These are phyloP conservation scores for Brachyistius frenatus DNA, from an alignment of 2,113 vertebrate genomes.

Conservation along the genomic window DNA sequence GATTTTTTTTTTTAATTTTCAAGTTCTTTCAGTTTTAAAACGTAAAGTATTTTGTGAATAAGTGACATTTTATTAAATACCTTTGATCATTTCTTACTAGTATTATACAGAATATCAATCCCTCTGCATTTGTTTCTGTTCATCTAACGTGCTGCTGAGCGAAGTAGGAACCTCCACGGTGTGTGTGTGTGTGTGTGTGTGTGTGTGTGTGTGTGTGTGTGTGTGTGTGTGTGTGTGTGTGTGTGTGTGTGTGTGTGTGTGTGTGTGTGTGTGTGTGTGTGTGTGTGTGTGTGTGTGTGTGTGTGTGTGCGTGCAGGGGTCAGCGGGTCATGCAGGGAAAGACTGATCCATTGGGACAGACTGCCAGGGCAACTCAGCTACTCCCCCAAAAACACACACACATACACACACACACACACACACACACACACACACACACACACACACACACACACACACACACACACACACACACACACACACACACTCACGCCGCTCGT, in stretches of 20 bases:
- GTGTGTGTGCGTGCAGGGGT: constrained; percentile 50
- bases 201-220: constrained; percentile 10
- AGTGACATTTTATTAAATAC: no score
- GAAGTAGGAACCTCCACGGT: constrained; percentile 16
- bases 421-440: constrained; percentile 30
- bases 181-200: constrained; percentile 15
- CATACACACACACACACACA: constrained; percentile 9
- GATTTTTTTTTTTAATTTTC: no score
- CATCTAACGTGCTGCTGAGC: background rate
- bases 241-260: constrained; percentile 33
- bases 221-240: background rate
- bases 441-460: constrained; percentile 16
- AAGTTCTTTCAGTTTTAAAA: no score
- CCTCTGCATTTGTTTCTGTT: background rate
- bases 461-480: constrained; percentile 37
- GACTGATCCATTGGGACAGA: constrained; percentile 81
- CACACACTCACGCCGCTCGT: constrained; percentile 1
- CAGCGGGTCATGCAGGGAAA: constrained; percentile 68
- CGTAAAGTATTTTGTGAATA: no score
- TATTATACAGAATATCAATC: no score
- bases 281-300: constrained; percentile 37
- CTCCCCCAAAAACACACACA: constrained; percentile 55
- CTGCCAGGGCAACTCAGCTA: constrained; percentile 83
- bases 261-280: constrained; percentile 40
- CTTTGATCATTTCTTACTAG: no score